Evolutionary conservation across 2,113 vertebrate species (phyloP).

Genomic region (Mesembrinibis cayennensis): DNA sequence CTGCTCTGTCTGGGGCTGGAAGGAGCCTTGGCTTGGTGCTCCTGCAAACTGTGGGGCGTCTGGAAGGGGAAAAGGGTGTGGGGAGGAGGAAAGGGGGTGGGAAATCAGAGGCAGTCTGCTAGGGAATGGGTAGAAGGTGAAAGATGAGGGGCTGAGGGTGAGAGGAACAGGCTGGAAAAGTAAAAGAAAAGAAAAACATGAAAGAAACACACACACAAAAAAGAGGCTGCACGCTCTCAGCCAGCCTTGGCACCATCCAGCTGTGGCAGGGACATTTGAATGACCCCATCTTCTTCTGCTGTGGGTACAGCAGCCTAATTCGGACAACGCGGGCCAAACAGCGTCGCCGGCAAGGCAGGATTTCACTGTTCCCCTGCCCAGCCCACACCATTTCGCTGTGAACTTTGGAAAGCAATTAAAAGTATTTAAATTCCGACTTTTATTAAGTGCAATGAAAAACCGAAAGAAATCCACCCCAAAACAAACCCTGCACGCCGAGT

Average conservation of each 20-base stretch:
- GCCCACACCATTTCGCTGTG: background rate
- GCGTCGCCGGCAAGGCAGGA: background rate
- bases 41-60: background rate
- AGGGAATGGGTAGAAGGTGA: background rate
- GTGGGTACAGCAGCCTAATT: accelerated
- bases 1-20: background rate
- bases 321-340: background rate
- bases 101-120: background rate
- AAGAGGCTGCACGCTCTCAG: background rate
- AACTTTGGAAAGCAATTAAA: background rate
- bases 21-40: background rate
- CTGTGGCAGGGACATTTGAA: accelerated
- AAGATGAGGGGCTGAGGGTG: background rate
- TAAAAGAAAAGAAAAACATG: background rate
- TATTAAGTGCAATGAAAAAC: background rate
- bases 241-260: background rate
- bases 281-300: background rate
- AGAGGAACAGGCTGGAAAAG: background rate
- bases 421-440: background rate
- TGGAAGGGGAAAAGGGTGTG: background rate
- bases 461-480: background rate
- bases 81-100: background rate
- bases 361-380: background rate
- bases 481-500: background rate
- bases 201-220: background rate